Evolutionary conservation across 2,797 vertebrate genomes (phyloP).

Genomic region (Glossophaga mutica): DNA sequence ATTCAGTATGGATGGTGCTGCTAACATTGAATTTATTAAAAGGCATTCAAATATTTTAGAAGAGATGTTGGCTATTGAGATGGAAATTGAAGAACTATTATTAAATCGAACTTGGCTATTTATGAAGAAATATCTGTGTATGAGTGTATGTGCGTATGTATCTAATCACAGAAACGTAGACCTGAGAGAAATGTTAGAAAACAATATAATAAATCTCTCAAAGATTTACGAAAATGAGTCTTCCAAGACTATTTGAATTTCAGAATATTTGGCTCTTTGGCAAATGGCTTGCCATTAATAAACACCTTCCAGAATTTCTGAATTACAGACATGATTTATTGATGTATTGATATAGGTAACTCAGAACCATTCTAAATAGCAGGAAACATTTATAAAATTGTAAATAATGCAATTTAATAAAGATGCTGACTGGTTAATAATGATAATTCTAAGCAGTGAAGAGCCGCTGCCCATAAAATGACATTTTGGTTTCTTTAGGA

Average conservation of each 20-base stretch:
- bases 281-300: background rate
- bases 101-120: no score
- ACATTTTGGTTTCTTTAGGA: background rate
- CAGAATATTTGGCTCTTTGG: background rate
- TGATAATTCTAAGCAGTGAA: background rate
- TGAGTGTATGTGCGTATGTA: background rate
- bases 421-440: background rate
- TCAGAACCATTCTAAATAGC: conserved; percentile 20
- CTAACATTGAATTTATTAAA: no score
- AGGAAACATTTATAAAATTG: conserved; percentile 18
- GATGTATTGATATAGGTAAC: conserved; percentile 49
- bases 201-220: background rate
- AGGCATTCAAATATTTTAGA: no score
- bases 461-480: background rate
- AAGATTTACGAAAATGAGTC: background rate
- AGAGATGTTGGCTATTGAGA: no score
- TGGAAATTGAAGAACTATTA: no score
- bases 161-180: background rate
- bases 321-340: conserved; percentile 50
- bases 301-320: conserved; percentile 58
- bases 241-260: background rate
- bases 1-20: no score
- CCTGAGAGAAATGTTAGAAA: background rate
- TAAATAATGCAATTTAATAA: conserved; percentile 60
- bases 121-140: background rate